These are phyloP conservation scores for Amblyopsis hoosieri DNA, from an alignment of 2,797 vertebrate species.

Conservation along the genomic window DNA sequence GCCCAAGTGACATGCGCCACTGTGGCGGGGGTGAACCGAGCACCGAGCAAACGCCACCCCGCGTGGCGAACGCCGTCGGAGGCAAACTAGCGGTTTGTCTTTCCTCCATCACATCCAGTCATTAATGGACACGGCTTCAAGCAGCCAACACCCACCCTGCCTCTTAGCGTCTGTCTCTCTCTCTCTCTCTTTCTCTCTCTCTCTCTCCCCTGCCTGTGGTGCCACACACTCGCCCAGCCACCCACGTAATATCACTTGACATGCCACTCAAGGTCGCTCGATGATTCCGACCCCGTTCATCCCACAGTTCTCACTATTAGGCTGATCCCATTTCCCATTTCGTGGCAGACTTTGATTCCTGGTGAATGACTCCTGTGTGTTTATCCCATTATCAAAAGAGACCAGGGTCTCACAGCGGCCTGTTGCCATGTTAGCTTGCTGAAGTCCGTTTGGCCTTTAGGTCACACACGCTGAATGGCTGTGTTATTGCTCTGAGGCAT, in stretches of 20 bases:
- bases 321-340: conserved; percentile 72
- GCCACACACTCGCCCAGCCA: conserved; percentile 65
- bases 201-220: not conserved
- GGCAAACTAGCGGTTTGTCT: conserved; percentile 23
- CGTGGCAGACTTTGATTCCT: no score
- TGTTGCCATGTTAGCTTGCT: conserved; percentile 1
- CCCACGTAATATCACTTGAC: conserved; percentile 79
- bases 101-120: conserved; percentile 18
- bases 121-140: not conserved
- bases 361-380: no score
- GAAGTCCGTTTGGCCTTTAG: conserved; percentile 28
- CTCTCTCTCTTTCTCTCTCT: not conserved
- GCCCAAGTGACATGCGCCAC: conserved; percentile 26
- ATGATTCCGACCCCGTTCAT: conserved; percentile 73
- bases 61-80: conserved; percentile 15
- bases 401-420: not conserved
- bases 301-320: conserved; percentile 74
- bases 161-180: not conserved
- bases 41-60: conserved; percentile 2
- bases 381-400: not conserved
- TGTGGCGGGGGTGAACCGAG: conserved; percentile 20
- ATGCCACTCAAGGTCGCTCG: conserved; percentile 79
- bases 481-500: conserved; percentile 22
- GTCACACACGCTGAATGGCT: conserved; percentile 33
- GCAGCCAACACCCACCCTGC: conserved; percentile 5